These are phyloP conservation scores for Ectropis grisescens DNA, from an alignment of 1,140 invertebrate species.

Conservation along the genomic window DNA sequence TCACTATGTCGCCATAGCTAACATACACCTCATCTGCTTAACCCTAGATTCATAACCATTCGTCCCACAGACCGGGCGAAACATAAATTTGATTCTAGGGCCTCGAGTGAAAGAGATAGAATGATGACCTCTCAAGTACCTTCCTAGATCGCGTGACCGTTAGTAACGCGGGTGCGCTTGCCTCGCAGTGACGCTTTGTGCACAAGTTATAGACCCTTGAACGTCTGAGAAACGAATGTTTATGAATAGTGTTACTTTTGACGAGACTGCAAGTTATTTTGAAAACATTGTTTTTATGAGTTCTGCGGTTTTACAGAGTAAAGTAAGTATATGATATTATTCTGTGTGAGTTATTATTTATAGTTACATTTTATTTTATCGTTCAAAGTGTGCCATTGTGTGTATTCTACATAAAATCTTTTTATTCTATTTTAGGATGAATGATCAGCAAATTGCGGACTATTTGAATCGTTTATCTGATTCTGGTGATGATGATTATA, in stretches of 20 bases:
- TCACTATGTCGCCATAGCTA: too few relatives aligned
- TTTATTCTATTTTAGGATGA: slow-evolving; percentile 4
- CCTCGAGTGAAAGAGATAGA: slow-evolving; percentile 1
- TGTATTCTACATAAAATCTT: neutral
- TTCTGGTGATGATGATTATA: slow-evolving; percentile 3
- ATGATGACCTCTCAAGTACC: slow-evolving; percentile 3
- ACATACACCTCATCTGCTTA: too few relatives aligned
- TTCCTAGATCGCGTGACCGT: slow-evolving; percentile 1
- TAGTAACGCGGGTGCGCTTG: slow-evolving; percentile 1
- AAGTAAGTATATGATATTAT: slow-evolving; percentile 1
- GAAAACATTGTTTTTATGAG: slow-evolving; percentile 1
- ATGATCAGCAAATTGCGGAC: slow-evolving; percentile 4
- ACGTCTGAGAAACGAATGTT: slow-evolving; percentile 2
- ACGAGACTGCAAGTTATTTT: slow-evolving; percentile 1
- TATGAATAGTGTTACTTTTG: slow-evolving; percentile 2
- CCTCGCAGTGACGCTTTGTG: neutral
- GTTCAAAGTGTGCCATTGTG: neutral
- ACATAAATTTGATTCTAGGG: neutral
- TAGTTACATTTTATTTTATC: neutral
- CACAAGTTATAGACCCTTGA: slow-evolving; percentile 1
- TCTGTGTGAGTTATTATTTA: neutral
- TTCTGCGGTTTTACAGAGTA: neutral
- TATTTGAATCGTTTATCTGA: slow-evolving; percentile 6
- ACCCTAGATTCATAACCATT: neutral
- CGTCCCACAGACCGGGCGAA: neutral